Conservation (phyloP, 2,797 vertebrate species). For the Pitangus sulphuratus region DNA sequence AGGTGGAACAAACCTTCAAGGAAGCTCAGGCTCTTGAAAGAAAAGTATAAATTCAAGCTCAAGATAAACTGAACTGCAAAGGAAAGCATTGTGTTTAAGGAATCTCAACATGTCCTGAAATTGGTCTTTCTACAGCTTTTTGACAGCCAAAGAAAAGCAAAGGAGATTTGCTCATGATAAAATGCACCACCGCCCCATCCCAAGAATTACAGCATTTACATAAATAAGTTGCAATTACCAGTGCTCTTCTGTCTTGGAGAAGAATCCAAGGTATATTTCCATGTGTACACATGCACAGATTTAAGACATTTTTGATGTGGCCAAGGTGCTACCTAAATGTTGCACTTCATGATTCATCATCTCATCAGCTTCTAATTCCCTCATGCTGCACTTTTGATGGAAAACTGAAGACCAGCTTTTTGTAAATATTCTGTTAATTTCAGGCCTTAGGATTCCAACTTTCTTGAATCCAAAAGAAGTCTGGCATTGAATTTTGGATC, state of each 20-base stretch:
- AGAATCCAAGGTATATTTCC: background rate
- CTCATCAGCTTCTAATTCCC: background rate
- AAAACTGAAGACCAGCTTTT: background rate
- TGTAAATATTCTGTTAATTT: background rate
- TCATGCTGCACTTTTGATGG: background rate
- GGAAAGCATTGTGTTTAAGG: background rate
- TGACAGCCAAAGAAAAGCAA: slow-evolving; percentile 25
- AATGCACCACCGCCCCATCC: background rate
- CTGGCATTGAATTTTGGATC: background rate
- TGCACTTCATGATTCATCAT: background rate
- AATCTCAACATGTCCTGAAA: background rate
- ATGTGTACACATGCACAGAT: background rate
- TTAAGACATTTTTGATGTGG: background rate
- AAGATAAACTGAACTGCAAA: background rate
- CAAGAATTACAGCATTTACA: slow-evolving; percentile 22
- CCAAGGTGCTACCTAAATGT: background rate
- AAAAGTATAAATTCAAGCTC: background rate
- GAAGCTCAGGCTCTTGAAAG: background rate
- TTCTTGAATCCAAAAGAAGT: background rate
- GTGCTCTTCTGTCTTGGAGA: background rate
- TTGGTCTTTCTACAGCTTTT: background rate
- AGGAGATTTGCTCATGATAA: slow-evolving; percentile 16
- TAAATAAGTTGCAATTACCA: slow-evolving; percentile 49
- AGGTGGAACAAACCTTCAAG: background rate
- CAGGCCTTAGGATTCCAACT: background rate